Percentiles rank a stretch among this genome's conserved stretches.
phyloP scores from a whole-genome alignment of 2,888 invertebrate species.

The Sinopyrophorus schimmeli region DNA sequence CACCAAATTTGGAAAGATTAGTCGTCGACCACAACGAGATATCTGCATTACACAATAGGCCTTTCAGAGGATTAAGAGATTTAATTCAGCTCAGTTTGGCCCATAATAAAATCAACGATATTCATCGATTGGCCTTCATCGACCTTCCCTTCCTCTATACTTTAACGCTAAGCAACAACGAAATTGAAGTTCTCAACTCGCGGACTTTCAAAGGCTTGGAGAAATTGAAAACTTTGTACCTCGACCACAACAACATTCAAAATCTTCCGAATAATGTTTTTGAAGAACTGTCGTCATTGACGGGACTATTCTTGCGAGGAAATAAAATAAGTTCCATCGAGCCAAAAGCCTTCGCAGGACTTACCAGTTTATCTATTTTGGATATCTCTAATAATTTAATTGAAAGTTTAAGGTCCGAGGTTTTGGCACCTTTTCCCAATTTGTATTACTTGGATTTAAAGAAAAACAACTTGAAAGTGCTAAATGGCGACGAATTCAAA shows the following conservation, averaged over 20 bases:
- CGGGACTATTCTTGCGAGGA: not conserved
- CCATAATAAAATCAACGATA: slow-evolving; percentile 9
- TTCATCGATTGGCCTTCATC: not conserved
- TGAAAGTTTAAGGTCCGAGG: not conserved
- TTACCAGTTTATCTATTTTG: not conserved
- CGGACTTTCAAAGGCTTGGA: slow-evolving; percentile 5
- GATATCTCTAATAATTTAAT: slow-evolving; percentile 9
- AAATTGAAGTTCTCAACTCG: not conserved
- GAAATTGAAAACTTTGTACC: not conserved
- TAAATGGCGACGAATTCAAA: not conserved
- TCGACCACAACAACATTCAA: slow-evolving; percentile 7
- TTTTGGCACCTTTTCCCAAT: not conserved
- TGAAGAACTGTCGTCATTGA: not conserved
- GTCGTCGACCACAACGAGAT: not conserved
- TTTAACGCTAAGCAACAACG: slow-evolving; percentile 8
- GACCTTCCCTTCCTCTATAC: not conserved
- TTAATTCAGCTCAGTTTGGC: slow-evolving; percentile 4
- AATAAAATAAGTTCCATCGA: slow-evolving; percentile 4
- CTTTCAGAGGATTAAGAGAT: slow-evolving; percentile 2
- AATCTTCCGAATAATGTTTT: slow-evolving; percentile 2
- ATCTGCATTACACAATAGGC: not conserved
- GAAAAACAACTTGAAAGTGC: slow-evolving; percentile 7
- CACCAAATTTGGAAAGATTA: no score
- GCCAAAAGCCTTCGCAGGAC: not conserved
- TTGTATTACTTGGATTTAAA: not conserved